A percentile compares a stretch with the other conserved stretches of the same genome.
phyloP scores from a whole-genome alignment of 2,113 vertebrate genomes.

The Oriolus oriolus region DNA sequence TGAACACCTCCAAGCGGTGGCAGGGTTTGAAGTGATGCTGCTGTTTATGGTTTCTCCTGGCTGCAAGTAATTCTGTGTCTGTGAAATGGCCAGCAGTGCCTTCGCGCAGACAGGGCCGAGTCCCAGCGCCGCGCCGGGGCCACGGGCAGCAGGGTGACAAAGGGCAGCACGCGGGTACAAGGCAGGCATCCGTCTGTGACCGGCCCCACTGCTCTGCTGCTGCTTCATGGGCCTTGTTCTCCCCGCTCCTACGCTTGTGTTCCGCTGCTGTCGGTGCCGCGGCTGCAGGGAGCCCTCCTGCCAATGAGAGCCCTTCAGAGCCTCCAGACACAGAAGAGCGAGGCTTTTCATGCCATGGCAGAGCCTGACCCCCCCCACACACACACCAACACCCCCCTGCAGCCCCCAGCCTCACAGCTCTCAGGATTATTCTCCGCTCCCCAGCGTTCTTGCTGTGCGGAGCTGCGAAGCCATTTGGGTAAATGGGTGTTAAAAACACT shows the following conservation, averaged over 20 bases:
- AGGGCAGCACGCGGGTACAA: background rate
- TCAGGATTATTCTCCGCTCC: background rate
- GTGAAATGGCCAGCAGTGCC: background rate
- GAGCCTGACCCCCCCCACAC: background rate
- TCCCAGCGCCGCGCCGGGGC: background rate
- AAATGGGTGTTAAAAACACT: fast-evolving
- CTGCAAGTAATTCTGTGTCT: background rate
- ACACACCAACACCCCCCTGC: fast-evolving
- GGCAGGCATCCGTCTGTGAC: background rate
- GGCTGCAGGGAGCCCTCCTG: background rate
- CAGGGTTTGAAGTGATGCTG: background rate
- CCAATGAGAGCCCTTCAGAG: background rate
- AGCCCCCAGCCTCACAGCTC: background rate
- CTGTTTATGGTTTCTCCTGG: constrained; percentile 29
- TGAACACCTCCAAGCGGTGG: constrained; percentile 11
- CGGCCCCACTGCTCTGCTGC: background rate
- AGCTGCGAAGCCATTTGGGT: background rate
- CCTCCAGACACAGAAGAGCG: background rate
- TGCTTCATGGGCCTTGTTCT: background rate
- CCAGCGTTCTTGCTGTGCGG: fast-evolving
- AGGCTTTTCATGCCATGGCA: background rate
- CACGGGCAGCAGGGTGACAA: background rate
- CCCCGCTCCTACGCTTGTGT: background rate
- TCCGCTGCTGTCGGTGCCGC: background rate
- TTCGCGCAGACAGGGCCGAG: background rate